Percentiles rank a stretch among this genome's conserved stretches.
Evolutionary conservation across 2,888 invertebrate genomes (phyloP).

Genomic region (Euzetes globulus): DNA sequence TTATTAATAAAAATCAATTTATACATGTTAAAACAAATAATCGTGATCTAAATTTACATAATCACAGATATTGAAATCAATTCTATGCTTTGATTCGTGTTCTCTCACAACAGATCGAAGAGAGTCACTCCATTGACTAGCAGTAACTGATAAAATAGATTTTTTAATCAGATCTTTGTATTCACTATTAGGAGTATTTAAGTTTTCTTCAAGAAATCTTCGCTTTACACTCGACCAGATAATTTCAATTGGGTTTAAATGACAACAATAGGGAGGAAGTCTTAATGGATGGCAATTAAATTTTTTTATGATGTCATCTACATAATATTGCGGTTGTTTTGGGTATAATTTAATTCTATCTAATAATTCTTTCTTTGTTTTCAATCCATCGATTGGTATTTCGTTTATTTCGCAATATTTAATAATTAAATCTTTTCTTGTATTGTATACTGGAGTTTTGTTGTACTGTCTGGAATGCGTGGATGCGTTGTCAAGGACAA

Average conservation of each 20-base stretch:
- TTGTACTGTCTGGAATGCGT: background rate
- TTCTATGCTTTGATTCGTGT: too few relatives aligned
- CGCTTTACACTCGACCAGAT: too few relatives aligned
- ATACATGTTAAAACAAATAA: too few relatives aligned
- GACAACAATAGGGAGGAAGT: background rate
- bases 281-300: background rate
- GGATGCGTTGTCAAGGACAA: background rate
- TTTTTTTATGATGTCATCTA: background rate
- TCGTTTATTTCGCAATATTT: background rate
- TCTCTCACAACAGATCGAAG: too few relatives aligned
- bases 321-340: constrained; percentile 6
- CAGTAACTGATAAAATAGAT: too few relatives aligned
- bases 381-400: background rate
- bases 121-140: too few relatives aligned
- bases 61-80: too few relatives aligned
- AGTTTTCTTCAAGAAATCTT: too few relatives aligned
- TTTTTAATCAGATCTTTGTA: too few relatives aligned
- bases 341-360: background rate
- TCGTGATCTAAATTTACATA: too few relatives aligned
- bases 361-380: background rate
- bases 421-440: constrained; percentile 2
- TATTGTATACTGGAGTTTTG: background rate
- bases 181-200: too few relatives aligned
- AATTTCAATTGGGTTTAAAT: constrained; percentile 12
- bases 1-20: too few relatives aligned